Base-by-base conservation (phyloP, 2,797 vertebrate species). In the Myotis pilosus region DNA sequence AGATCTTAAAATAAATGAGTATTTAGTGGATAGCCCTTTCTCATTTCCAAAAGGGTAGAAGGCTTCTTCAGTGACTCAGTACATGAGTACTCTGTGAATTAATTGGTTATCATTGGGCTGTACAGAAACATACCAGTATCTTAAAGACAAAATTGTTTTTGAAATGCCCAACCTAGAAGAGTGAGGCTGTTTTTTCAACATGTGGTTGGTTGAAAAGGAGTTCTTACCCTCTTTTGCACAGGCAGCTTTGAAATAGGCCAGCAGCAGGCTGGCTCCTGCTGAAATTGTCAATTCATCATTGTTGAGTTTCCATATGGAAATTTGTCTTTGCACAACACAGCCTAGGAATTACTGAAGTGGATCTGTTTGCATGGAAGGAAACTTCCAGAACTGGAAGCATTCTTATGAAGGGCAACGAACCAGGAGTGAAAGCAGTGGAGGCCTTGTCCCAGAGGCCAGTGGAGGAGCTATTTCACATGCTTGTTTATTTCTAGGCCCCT, bases 231-330 rank as follows among this genome's bases (percentile, higher is more conserved):
- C 44, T 92, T 84, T 84, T 57, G 64, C 13, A 71, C 72, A 79
- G 79, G 30, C 4, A 41, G 9, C 68, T 94, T 66, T 83, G 51
- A 95, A 89, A 33, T 30, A 91, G 75, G 53, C 36, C 47, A 55
- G 28, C 33, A 33, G 17, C 6, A 28, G 28, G 2, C 47, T 80
- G 41, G 19, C 71, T 76, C 6, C 36, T 2, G 71, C n/a, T 76
- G 89, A 81, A 92, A 33, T 60, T 91, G 33, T 81, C 47, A 79
- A 0, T 60, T 68, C 4, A 30, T 16, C 41, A 19, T 71, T 60
- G 28, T 30, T 84, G 76, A 78, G 57, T 88, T 95, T 96, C 68
- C 51, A 49, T 81, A 49, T 53, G 53, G 91, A 88, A 94, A 86
- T 88, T 86, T 41, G 86, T 66, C 74, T 94, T 92, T 90, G 81